Base-by-base conservation (phyloP, 1,140 invertebrate genomes). In the Hesperophylax magnus region DNA sequence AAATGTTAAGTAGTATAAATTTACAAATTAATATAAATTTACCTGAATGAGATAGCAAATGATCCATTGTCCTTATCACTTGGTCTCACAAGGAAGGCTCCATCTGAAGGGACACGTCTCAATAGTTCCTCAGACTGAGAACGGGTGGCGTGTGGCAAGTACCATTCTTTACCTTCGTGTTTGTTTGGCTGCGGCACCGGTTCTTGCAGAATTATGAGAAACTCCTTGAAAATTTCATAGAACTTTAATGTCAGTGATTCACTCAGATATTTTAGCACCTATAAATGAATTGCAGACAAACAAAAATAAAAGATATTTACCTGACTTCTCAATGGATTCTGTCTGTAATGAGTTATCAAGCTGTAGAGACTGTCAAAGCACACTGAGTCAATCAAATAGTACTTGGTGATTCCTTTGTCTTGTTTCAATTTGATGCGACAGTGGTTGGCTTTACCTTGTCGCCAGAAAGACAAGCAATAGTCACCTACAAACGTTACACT, bases 401-500 rank as follows among this genome's bases (percentile, higher is more conserved):
- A 99, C 87, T 97, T 97, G 0, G 94, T 96, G 85, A 96, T 92
- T 24, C 97, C 97, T 85, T 94, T 93, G 81, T 98, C 97, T 86
- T 97, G 96, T 85, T 96, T 97, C 34, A 95, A 92, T 85, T 96
- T 95, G 79, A 99, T 99, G 58, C 97, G 92, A 87, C 97, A 98
- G 88, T 99, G 98, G 89, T 98, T 97, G 0, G 96, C 95, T 86
- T 94, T 94, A 20, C 94, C 95, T 86, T 96, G 93, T 14, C 97
- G 91, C 96, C 96, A 98, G 89, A 99, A 99, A 0, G 97, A 98
- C 3, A 99, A 88, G 77, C 97, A 97, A 87, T 98, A 98, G 89
- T 99, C 97, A 0, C 98, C 98, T 20, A 98, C 96, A 90, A 98
- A 99, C 0, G 97, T 99, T 34, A 98, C 97, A 87, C 97, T 98